Base-by-base conservation (phyloP, 2,888 invertebrate species). In the Macrophya annulata region DNA sequence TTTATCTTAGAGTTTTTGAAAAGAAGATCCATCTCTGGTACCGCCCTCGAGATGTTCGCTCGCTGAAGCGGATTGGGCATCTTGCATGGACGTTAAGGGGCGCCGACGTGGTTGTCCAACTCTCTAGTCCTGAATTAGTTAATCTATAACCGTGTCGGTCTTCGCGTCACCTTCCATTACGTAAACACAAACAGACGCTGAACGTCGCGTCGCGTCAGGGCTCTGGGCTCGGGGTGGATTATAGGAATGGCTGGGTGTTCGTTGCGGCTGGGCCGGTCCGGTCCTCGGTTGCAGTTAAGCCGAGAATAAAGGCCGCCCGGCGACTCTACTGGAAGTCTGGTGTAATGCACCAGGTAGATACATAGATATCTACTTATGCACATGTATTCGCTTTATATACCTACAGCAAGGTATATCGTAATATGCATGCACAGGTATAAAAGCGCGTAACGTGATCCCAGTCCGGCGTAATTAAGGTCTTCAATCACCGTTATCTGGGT, bases 401-500 rank as follows among this genome's bases (percentile, higher is more conserved):
- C 25, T 51, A 55, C 12, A 12, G 17, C 8, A 21, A 76, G 21
- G 31, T 77, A 31, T 77, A 77, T 77, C 25, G 48, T 51, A 37
- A 21, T 45, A 65, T 82, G 45, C 37, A 65, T 25, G 48, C 17
- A 31, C 37, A 65, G 55, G 48, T 82, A 68, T 68, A 48, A 12
- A 48, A 71, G 48, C 76, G 84, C 85, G 88, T 89, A 89, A 89
- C 85, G 88, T 86, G 89, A 88, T 88, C 88, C 86, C 85, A 86
- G 86, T 87, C 87, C 83, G 85, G 86, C 85, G 88, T 90, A 90
- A 90, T 90, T 90, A 88, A 89, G 89, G 89, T 88, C 88, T 88
- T 90, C 89, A 88, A 89, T 89, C 90, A 90, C 86, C 90, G 87
- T 86, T 89, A 89, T 89, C 89, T 89, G 86, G 81, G 72, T 45